A percentile compares a stretch with the other conserved stretches of the same genome.
Conservation (phyloP, 2,113 vertebrate species). For the Neogobius melanostomus region DNA sequence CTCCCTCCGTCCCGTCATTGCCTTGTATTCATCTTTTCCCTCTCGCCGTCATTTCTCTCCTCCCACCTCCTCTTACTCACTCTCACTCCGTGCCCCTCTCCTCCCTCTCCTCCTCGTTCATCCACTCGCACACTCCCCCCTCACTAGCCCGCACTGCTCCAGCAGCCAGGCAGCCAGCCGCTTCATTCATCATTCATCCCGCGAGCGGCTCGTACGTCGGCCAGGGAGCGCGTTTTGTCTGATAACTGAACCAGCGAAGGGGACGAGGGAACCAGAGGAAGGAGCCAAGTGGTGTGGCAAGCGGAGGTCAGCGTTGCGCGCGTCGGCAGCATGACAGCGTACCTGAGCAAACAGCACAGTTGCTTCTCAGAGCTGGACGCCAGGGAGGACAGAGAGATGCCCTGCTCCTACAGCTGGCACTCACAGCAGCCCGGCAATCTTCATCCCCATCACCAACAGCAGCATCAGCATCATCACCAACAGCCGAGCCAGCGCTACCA, state of each 20-base stretch:
- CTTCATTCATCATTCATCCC: slow-evolving; percentile 46
- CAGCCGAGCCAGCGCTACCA: slow-evolving; percentile 58
- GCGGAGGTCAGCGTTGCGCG: slow-evolving; percentile 11
- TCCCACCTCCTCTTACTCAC: slow-evolving; percentile 20
- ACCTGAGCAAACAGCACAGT: slow-evolving; percentile 81
- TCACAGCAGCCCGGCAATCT: slow-evolving; percentile 51
- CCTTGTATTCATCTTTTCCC: slow-evolving; percentile 7
- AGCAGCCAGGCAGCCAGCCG: slow-evolving; percentile 27
- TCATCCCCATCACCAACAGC: slow-evolving; percentile 14
- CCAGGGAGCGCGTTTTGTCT: slow-evolving; percentile 30
- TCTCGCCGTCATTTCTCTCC: slow-evolving; percentile 3
- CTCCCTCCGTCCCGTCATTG: slow-evolving; percentile 2
- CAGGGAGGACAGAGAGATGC: slow-evolving; percentile 60
- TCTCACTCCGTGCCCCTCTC: slow-evolving; percentile 14
- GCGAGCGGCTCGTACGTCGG: slow-evolving; percentile 37
- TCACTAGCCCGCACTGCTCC: slow-evolving; percentile 29
- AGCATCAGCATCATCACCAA: background rate
- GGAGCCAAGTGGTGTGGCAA: slow-evolving; percentile 22
- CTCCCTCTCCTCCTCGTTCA: slow-evolving; percentile 25
- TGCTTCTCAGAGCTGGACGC: slow-evolving; percentile 75
- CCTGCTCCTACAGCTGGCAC: slow-evolving; percentile 73
- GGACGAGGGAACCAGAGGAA: slow-evolving; percentile 9
- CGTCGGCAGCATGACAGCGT: slow-evolving; percentile 77
- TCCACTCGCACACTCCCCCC: slow-evolving; percentile 20
- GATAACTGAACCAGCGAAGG: slow-evolving; percentile 23